A percentile compares a stretch with the other conserved stretches of the same genome.
Conservation (phyloP, 2,888 invertebrate species). For the Metalampra italica region DNA sequence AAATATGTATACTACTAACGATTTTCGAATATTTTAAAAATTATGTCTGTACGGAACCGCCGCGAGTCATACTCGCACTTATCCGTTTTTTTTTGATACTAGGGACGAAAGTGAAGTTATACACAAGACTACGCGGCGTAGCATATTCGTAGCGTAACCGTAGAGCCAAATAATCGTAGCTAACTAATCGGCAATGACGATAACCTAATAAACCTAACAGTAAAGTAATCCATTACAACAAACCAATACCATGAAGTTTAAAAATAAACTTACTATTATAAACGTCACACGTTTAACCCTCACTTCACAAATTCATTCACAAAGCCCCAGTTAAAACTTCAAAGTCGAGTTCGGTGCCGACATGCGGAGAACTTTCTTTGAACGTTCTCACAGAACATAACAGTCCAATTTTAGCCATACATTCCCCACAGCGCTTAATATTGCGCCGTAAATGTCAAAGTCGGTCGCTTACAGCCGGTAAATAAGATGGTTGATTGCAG, state of each 20-base stretch:
- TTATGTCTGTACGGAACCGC: too few relatives aligned
- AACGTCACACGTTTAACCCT: background rate
- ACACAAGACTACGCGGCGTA: too few relatives aligned
- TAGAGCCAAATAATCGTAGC: background rate
- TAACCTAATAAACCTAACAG: background rate
- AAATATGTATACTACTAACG: too few relatives aligned
- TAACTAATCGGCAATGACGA: too few relatives aligned
- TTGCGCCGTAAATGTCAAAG: constrained; percentile 25
- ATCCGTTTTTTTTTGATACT: too few relatives aligned
- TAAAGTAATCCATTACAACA: background rate
- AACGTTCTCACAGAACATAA: constrained; percentile 30
- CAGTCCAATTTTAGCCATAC: constrained; percentile 14
- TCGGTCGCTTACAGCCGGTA: constrained; percentile 19
- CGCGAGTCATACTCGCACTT: too few relatives aligned
- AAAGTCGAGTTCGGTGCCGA: constrained; percentile 19
- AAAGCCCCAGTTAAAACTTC: constrained; percentile 18
- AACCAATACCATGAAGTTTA: background rate
- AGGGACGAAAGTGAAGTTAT: too few relatives aligned
- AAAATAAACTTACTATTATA: background rate
- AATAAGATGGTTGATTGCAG: constrained; percentile 26
- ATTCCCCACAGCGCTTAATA: constrained; percentile 18
- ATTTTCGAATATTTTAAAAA: too few relatives aligned
- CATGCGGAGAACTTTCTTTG: constrained; percentile 58
- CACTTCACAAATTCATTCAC: constrained; percentile 4
- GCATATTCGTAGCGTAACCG: background rate